Conservation (phyloP, 2,888 invertebrate species). For the Ceraclea dissimilis region DNA sequence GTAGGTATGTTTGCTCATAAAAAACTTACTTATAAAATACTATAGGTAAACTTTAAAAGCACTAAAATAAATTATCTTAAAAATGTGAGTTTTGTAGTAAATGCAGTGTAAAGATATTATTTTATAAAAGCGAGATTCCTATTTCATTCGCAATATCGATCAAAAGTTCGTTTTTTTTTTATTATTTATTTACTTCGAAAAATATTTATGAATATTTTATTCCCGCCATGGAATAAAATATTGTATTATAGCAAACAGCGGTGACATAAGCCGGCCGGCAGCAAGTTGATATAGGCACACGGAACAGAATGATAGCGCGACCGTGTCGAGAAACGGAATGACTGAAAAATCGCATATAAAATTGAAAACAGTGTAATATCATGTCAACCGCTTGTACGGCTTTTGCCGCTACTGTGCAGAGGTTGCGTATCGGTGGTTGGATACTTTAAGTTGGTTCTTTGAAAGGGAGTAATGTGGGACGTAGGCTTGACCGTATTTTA, state of each 20-base stretch:
- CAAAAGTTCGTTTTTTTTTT: neutral
- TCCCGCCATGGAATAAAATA: neutral
- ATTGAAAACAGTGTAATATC: slow-evolving; percentile 15
- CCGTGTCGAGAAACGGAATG: slow-evolving; percentile 7
- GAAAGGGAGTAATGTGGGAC: too few species aligned
- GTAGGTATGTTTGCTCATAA: too few species aligned
- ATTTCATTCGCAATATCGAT: neutral
- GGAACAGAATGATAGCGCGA: slow-evolving; percentile 7
- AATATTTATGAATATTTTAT: neutral
- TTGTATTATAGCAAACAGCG: neutral
- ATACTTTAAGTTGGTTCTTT: too few species aligned
- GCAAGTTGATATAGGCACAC: neutral
- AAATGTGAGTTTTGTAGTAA: too few species aligned
- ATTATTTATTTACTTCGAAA: neutral
- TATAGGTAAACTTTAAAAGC: too few species aligned
- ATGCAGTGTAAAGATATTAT: too few species aligned
- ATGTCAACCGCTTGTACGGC: slow-evolving; percentile 9
- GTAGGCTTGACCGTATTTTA: too few species aligned
- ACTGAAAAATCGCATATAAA: slow-evolving; percentile 7
- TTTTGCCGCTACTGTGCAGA: neutral
- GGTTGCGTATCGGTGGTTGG: neutral
- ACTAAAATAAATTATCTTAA: too few species aligned
- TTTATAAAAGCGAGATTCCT: neutral
- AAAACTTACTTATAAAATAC: too few species aligned
- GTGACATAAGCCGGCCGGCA: neutral